Evolutionary conservation across 2,113 vertebrate species (phyloP), one percentile per base, ranked within the genome.

Genomic region (Origma solitaria): DNA sequence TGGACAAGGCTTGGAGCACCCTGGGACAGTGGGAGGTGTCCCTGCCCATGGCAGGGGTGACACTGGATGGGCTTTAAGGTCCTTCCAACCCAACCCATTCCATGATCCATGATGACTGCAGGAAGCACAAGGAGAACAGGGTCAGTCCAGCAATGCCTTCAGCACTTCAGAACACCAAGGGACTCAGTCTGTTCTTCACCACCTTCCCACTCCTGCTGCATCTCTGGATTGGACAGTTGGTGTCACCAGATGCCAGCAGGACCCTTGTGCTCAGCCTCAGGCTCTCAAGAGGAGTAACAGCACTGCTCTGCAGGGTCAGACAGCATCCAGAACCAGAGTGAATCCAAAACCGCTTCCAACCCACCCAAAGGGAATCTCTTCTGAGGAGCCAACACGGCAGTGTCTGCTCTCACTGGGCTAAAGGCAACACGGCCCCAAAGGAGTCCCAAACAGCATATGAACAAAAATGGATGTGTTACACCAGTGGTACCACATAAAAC

Each of bases 91-190:
- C 60, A 50, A 58, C 33, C 27, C 37, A 33, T 8, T 20, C 68
- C 35, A 30, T 4, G 23, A 24, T 37, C 44, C 28, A 23, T 51
- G 77, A 38, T 42, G 73, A 51, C 44, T 21, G 45, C n/a, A 56
- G 53, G 79, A 38, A 53, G 45, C 15, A 64, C 13, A 81, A 14
- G 37, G n/a, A 45, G 27, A 88, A 53, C 37, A 16, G 2, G 1
- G 3, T 15, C 2, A 54, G 42, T 8, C 31, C 69, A 62, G 71
- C 17, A 6, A 1, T 3, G 28, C 23, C 77, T 33, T 2, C 44
- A 60, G 79, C 31, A 16, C 17, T 45, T 18, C 9, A 1, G 3
- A 42, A 27, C n/a, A 12, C 13, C 0, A 0, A 17, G 30, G 47
- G 60, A 11, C 5, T 38, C 6, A 12, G 27, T 0, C 56, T 28